A percentile compares a stretch with the other conserved stretches of the same genome.
Conservation (phyloP, 2,888 invertebrate genomes). For the Limnephilus auricula region DNA sequence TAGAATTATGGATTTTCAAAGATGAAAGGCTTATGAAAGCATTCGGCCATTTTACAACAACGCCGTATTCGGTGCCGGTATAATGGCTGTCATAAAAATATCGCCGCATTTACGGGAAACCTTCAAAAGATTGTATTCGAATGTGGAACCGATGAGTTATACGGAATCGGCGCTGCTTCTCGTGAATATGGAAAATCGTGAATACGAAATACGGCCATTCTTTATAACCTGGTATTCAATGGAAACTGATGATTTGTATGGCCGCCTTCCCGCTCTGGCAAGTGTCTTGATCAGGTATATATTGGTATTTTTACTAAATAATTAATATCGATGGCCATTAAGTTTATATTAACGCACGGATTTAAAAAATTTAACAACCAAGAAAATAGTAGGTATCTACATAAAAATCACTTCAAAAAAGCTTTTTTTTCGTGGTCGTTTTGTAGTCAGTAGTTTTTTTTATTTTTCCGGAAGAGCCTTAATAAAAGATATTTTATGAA, state of each 20-base stretch:
- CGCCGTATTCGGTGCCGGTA: conserved; percentile 22
- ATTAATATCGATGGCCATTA: background rate
- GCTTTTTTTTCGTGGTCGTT: too few species aligned
- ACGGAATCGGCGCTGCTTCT: conserved; percentile 28
- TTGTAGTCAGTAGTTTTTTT: too few species aligned
- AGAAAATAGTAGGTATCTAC: too few species aligned
- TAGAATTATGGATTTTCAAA: conserved; percentile 57
- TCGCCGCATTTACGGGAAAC: conserved; percentile 24
- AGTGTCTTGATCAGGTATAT: background rate
- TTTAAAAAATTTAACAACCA: background rate
- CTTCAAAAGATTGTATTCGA: conserved; percentile 30
- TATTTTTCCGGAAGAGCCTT: too few species aligned
- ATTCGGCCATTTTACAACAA: conserved; percentile 45
- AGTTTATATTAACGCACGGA: background rate
- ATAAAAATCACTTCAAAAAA: too few species aligned
- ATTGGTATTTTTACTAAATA: background rate
- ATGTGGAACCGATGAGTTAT: conserved; percentile 37
- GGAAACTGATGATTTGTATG: background rate
- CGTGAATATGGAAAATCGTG: conserved; percentile 26
- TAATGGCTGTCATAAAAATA: conserved; percentile 47
- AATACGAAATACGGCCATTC: conserved; percentile 22
- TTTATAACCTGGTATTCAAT: background rate
- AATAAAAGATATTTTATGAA: too few species aligned
- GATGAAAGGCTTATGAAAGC: conserved; percentile 50
- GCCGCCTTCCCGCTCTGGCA: background rate